phyloP scores from a whole-genome alignment of 2,888 invertebrate genomes.

The Ommatoiulus sabulosus region DNA sequence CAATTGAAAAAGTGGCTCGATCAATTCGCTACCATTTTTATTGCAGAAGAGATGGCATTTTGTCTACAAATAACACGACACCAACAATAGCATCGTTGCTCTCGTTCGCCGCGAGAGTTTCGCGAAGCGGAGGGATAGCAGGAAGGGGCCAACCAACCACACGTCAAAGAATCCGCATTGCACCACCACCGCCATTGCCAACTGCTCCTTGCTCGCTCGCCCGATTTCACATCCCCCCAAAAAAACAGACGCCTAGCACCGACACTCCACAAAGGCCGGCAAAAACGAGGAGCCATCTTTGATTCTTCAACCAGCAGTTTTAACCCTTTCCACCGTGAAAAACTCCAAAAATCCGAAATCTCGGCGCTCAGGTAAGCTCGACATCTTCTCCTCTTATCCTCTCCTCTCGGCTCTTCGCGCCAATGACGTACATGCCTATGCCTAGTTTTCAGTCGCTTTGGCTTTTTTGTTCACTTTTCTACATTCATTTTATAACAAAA shows the following conservation, averaged over 20 bases:
- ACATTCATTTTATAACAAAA: too few species aligned
- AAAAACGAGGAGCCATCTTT: not conserved
- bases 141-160: constrained; percentile 55
- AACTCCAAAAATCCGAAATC: too few species aligned
- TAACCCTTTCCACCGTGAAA: not conserved
- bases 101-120: constrained; percentile 49
- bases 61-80: constrained; percentile 53
- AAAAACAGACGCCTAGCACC: not conserved
- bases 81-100: constrained; percentile 43
- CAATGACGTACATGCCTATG: too few species aligned
- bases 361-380: not conserved
- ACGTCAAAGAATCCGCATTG: constrained; percentile 57
- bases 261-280: not conserved
- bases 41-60: constrained; percentile 45
- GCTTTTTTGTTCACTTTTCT: too few species aligned
- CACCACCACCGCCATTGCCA: constrained; percentile 52
- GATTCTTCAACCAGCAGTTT: not conserved
- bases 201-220: not conserved
- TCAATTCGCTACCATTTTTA: constrained; percentile 48
- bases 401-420: too few species aligned
- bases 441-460: too few species aligned
- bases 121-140: not conserved
- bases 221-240: not conserved
- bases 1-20: constrained; percentile 45
- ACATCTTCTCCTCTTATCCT: not conserved